Base-by-base conservation (phyloP, 2,888 invertebrate species). In the Cephus pygmeus region DNA sequence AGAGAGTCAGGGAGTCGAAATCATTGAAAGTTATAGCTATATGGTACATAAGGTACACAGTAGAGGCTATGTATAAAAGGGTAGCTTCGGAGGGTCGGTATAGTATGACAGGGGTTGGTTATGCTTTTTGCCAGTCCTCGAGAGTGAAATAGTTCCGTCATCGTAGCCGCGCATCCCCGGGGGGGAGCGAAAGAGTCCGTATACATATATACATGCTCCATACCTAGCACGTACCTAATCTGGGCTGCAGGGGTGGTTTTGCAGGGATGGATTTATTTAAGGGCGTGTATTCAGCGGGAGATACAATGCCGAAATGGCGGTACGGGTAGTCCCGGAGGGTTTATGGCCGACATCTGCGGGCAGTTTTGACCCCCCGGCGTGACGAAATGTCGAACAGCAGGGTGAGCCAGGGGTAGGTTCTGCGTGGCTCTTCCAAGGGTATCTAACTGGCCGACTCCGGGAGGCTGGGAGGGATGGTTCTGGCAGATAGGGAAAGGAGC, bases 291-390 rank as follows among this genome's bases (percentile, higher is more conserved):
- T 89, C 88, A 86, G 82, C 83, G 79, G 84, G 82, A 86, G 87
- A 87, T 87, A 89, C 88, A 88, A 89, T 87, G 78, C 83, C 80
- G 83, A 83, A 85, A 87, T 81, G 85, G 84, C 77, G 79, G n/a
- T 31, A 34, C 77, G 76, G 76, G 76, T 73, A 74, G 79, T 77
- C 73, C 69, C 69, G 36, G 76, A 77, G 87, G 87, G 85, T 90
- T 89, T 88, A 89, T 85, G 86, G 86, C 84, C 87, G 89, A 90
- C 91, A 91, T 91, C 90, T 90, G 90, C 89, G 91, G 91, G 86
- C 89, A 89, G 90, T 88, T 89, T 88, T 88, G 88, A 88, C 90
- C 89, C 89, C 90, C 89, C 79, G 84, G 88, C 86, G 90, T 89
- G 89, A 91, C 90, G 89, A 90, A 89, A 90, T 86, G 85, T 82